A percentile compares a stretch with the other conserved stretches of the same genome.
These are phyloP conservation scores for Vireo griseus DNA, from an alignment of 2,797 vertebrate genomes.

Conservation along the genomic window DNA sequence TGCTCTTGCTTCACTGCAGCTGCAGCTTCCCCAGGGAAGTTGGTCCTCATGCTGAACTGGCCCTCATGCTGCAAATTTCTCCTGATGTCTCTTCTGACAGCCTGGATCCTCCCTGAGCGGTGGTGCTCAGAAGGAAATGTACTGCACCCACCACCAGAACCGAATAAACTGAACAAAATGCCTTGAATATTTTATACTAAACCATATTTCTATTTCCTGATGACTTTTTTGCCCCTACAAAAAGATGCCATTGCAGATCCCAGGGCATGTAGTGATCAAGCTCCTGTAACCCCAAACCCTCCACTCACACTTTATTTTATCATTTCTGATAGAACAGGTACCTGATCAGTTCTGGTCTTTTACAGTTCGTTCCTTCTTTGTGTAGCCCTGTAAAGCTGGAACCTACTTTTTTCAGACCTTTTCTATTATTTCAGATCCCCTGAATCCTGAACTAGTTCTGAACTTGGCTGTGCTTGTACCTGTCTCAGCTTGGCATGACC, in stretches of 20 bases:
- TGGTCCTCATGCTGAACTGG: not conserved
- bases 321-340: not conserved
- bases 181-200: not conserved
- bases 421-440: not conserved
- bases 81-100: not conserved
- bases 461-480: not conserved
- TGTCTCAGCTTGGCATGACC: not conserved
- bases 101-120: not conserved
- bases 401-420: not conserved
- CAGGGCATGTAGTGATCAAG: not conserved
- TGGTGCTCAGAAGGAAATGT: not conserved
- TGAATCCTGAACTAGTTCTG: not conserved
- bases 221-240: rapidly evolving
- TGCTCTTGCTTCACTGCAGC: not conserved
- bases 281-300: not conserved
- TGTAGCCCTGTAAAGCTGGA: not conserved
- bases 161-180: not conserved
- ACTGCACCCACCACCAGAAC: not conserved
- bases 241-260: not conserved
- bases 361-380: not conserved
- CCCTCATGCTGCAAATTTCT: not conserved
- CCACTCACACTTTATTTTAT: not conserved
- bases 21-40: not conserved
- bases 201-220: not conserved
- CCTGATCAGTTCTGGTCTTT: not conserved